Base-by-base conservation (phyloP, 2,888 invertebrate species). In the Lasioglossum vierecki region DNA sequence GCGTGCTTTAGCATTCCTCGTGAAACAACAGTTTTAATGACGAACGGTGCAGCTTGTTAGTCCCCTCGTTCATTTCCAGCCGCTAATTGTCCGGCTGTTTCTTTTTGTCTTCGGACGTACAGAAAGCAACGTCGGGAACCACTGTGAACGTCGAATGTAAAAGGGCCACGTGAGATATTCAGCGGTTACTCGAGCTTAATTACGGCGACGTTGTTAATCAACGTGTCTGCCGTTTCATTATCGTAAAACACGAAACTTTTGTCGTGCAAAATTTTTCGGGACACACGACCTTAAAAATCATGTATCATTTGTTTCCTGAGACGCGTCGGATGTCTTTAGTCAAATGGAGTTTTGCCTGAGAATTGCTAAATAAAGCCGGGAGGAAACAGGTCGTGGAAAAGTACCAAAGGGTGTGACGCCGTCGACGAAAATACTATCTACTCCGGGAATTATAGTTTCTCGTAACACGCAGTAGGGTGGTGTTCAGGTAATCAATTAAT, bases 361-460 rank as follows among this genome's bases (percentile, higher is more conserved):
- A 60, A 26, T 60, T 60, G 26, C 35, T 15, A 18, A 26, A 71
- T 46, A 41, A 76, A 68, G 1, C 15, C 53, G 60, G 74, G 70
- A 30, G 46, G 72, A 83, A 79, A 79, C 79, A 49, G 76, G 66
- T 83, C 49, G 53, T 60, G 76, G 68, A 71, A 63, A 80, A 80
- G 39, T 83, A 83, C 53, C 22, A 46, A 74, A 82, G 79, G 71
- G 71, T 44, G 83, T 79, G 77, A 84, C 74, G 35, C 35, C 3
- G 41, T 57, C 68, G 75, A 44, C 44, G 70, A 46, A 57, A 30
- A 35, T 57, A 79, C 22, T 30, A 30, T 49, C 35, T 11, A 35
- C 30, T 18, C 22, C 18, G 18, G 30, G 63, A 46, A 76, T 63
- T 35, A 22, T 22, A 5, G 53, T 22, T 13, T 41, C 46, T 11